A percentile compares a stretch with the other conserved stretches of the same genome.
These are phyloP conservation scores for Phrynosoma blainvillii DNA, from an alignment of 2,113 vertebrate genomes.

Conservation along the genomic window DNA sequence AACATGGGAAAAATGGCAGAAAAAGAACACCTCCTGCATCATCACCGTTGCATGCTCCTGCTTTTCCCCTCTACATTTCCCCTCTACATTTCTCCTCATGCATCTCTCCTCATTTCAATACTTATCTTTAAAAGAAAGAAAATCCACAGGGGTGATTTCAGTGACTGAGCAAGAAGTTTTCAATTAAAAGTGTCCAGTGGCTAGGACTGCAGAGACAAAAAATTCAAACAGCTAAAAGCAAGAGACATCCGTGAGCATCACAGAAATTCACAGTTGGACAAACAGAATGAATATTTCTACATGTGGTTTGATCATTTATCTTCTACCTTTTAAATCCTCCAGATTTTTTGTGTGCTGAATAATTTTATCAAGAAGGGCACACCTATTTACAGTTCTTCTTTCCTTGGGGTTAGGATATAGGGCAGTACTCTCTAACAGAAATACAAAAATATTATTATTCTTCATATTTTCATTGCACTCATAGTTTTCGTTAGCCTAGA, in stretches of 20 bases:
- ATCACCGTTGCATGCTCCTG: conserved; percentile 13
- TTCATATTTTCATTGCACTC: conserved; percentile 6
- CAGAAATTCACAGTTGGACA: conserved; percentile 61
- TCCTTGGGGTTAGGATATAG: conserved; percentile 53
- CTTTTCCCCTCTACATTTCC: background rate
- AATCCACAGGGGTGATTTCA: conserved; percentile 46
- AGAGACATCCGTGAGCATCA: conserved; percentile 57
- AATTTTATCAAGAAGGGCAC: conserved; percentile 26
- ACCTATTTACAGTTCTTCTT: conserved; percentile 51
- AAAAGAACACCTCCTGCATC: conserved; percentile 15
- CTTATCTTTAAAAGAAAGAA: conserved; percentile 55
- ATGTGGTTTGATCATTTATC: conserved; percentile 56
- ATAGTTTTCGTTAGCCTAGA: conserved; percentile 52
- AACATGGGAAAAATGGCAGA: conserved; percentile 29
- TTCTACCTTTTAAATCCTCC: conserved; percentile 51
- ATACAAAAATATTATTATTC: conserved; percentile 23
- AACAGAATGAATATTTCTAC: conserved; percentile 51
- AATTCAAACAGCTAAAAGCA: conserved; percentile 55
- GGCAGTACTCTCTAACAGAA: conserved; percentile 43
- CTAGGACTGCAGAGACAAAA: conserved; percentile 25
- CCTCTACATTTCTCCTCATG: conserved; percentile 4
- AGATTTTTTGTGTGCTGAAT: conserved; percentile 51
- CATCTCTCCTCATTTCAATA: conserved; percentile 50
- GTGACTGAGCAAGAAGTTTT: conserved; percentile 31
- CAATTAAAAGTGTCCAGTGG: conserved; percentile 24